Percentiles rank a stretch among this genome's conserved stretches.
Evolutionary conservation across 1,140 invertebrate genomes (phyloP).

Genomic region (Solen grandis): DNA sequence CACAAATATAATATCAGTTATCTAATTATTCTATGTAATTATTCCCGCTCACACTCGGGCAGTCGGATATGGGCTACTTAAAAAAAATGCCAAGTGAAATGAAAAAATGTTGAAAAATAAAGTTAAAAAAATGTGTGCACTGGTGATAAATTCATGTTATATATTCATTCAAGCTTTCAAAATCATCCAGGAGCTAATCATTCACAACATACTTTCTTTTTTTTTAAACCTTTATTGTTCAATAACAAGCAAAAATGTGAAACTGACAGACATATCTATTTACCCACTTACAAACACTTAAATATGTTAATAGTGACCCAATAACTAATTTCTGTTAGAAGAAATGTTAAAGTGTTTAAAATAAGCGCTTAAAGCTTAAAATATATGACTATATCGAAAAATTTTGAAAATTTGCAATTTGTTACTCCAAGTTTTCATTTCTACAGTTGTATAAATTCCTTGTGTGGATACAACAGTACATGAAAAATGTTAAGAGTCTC

Average conservation of each 20-base stretch:
- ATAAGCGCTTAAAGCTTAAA: conserved; percentile 9
- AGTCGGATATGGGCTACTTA: too few species aligned
- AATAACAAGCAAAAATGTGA: conserved; percentile 13
- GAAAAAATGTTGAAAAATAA: conserved; percentile 1
- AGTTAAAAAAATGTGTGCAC: background rate
- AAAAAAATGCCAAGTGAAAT: conserved; percentile 3
- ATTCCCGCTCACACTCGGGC: too few species aligned
- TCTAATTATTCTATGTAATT: too few species aligned
- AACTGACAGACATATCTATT: conserved; percentile 9
- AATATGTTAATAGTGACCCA: background rate
- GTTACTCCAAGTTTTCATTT: background rate
- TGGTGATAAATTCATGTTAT: conserved; percentile 3
- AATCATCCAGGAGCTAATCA: conserved; percentile 8
- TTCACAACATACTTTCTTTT: background rate
- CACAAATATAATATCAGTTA: too few species aligned
- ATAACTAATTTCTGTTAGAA: too few species aligned
- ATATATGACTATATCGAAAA: too few species aligned
- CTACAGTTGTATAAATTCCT: conserved; percentile 8
- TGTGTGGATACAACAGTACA: conserved; percentile 10
- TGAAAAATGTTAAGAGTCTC: background rate
- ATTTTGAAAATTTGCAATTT: conserved; percentile 3
- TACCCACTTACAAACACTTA: conserved; percentile 11
- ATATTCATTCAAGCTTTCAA: conserved; percentile 6
- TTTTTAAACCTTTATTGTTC: background rate
- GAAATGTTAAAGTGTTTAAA: conserved; percentile 8